A percentile compares a stretch with the other conserved stretches of the same genome.
phyloP scores from a whole-genome alignment of 2,888 invertebrate genomes.

The Allolobophora icterica region DNA sequence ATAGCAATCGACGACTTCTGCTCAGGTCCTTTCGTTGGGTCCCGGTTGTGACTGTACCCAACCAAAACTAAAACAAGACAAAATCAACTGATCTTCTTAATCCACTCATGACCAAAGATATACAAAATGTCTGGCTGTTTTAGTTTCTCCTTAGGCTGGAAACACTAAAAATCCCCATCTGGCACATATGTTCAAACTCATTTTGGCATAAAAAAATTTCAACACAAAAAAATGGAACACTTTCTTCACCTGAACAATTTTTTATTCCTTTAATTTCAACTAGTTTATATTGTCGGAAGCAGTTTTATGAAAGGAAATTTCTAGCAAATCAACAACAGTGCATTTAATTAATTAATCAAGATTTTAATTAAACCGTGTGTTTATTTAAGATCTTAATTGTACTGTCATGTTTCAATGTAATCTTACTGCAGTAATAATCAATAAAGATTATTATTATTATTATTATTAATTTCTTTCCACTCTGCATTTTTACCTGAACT shows the following conservation, averaged over 20 bases:
- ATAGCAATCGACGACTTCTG: conserved; percentile 68
- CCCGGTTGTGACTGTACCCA: conserved; percentile 73
- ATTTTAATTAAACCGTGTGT: too few species aligned
- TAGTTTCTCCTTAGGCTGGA: neutral
- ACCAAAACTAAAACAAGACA: conserved; percentile 71
- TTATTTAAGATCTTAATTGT: too few species aligned
- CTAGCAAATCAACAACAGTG: too few species aligned
- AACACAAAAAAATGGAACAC: neutral
- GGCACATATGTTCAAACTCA: neutral
- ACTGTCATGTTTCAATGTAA: too few species aligned
- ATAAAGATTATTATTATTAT: too few species aligned
- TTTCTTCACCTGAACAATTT: neutral
- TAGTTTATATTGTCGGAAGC: too few species aligned
- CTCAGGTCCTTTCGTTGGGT: conserved; percentile 61
- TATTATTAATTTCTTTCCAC: too few species aligned
- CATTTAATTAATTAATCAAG: too few species aligned
- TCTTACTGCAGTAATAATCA: too few species aligned
- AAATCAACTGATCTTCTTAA: neutral
- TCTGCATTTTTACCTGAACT: too few species aligned
- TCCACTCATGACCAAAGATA: neutral
- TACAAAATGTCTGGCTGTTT: neutral
- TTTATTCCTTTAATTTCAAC: neutral
- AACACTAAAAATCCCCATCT: neutral
- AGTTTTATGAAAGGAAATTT: too few species aligned
- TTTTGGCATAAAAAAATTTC: neutral